Conservation (phyloP, 1,140 invertebrate genomes). For the Oncopodura yosiiana region DNA sequence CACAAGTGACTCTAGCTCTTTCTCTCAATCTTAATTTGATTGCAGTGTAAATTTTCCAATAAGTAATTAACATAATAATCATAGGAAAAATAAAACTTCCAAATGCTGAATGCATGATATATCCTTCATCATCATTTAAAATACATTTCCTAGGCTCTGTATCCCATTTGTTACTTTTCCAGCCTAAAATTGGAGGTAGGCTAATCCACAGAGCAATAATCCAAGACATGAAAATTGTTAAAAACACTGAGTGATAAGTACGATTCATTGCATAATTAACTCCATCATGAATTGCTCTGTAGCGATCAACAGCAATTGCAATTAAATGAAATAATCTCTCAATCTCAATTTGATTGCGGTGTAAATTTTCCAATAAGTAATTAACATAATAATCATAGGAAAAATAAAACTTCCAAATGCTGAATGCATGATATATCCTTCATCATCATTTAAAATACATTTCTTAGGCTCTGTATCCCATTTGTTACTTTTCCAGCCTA, state of each 20-base stretch:
- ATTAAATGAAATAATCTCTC: slow-evolving; percentile 91
- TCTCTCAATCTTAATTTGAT: slow-evolving; percentile 12
- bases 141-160: slow-evolving; percentile 44
- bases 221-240: slow-evolving; percentile 45
- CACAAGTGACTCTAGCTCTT: slow-evolving; percentile 1
- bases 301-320: slow-evolving; percentile 87
- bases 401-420: slow-evolving; percentile 63
- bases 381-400: neutral
- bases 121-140: slow-evolving; percentile 3
- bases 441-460: neutral
- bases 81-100: slow-evolving; percentile 22
- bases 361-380: slow-evolving; percentile 80
- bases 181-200: slow-evolving; percentile 48
- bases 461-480: slow-evolving; percentile 37
- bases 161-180: slow-evolving; percentile 42
- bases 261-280: slow-evolving; percentile 93
- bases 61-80: slow-evolving; percentile 5
- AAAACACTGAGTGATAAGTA: slow-evolving; percentile 42
- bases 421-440: neutral
- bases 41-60: slow-evolving; percentile 16
- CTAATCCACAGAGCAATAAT: slow-evolving; percentile 47
- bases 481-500: slow-evolving; percentile 12
- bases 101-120: slow-evolving; percentile 20
- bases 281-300: slow-evolving; percentile 93
- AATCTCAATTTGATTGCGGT: slow-evolving; percentile 95